phyloP scores from a whole-genome alignment of 2,888 invertebrate species.

The Scaptomyza tumidula region DNA sequence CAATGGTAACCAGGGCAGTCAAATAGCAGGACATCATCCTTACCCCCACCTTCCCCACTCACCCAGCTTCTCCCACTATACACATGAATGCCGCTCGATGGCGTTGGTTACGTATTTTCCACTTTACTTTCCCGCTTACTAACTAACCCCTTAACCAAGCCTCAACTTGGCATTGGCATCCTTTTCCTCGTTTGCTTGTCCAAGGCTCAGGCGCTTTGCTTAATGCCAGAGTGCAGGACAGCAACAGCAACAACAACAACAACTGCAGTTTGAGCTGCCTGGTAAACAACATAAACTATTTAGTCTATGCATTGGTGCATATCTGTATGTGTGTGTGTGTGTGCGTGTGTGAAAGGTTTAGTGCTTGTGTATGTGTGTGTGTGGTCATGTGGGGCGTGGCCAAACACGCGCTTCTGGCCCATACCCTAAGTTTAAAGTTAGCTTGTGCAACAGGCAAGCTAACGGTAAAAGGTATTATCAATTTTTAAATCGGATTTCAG shows the following conservation, averaged over 20 bases:
- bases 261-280: slow-evolving; percentile 44
- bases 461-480: background rate
- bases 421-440: slow-evolving; percentile 21
- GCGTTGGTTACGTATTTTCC: slow-evolving; percentile 53
- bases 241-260: slow-evolving; percentile 26
- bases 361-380: slow-evolving; percentile 5
- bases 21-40: slow-evolving; percentile 61
- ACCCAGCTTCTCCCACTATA: slow-evolving; percentile 3
- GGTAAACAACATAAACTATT: slow-evolving; percentile 80
- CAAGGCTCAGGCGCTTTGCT: slow-evolving; percentile 53
- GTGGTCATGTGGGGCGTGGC: slow-evolving; percentile 38
- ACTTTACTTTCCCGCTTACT: slow-evolving; percentile 9
- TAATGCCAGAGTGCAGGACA: slow-evolving; percentile 67
- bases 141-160: background rate
- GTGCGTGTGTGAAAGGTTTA: slow-evolving; percentile 6
- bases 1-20: slow-evolving; percentile 67
- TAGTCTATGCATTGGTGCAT: slow-evolving; percentile 58
- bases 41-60: background rate
- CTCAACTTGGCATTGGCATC: slow-evolving; percentile 58
- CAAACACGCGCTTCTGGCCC: slow-evolving; percentile 30
- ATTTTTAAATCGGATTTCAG: background rate
- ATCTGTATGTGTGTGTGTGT: slow-evolving; percentile 8
- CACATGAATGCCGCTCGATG: slow-evolving; percentile 52
- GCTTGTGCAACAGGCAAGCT: slow-evolving; percentile 10
- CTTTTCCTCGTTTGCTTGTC: slow-evolving; percentile 42